Percentiles rank a stretch among this genome's conserved stretches.
Evolutionary conservation across 2,797 vertebrate genomes (phyloP).

Genomic region (Chelidonichthys spinosus): DNA sequence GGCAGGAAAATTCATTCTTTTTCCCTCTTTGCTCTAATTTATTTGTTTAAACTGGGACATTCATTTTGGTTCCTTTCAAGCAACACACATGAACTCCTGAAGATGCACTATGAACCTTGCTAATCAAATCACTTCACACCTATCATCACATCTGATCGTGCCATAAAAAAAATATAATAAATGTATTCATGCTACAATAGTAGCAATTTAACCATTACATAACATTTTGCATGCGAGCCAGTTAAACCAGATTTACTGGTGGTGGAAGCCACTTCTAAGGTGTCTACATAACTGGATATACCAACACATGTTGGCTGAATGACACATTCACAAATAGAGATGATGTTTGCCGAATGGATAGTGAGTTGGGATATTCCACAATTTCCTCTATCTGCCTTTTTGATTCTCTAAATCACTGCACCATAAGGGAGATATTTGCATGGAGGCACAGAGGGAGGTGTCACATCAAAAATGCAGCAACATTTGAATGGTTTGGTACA

Average conservation of each 20-base stretch:
- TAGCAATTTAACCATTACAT: slow-evolving; percentile 8
- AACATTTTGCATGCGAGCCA: slow-evolving; percentile 9
- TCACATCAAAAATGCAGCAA: neutral
- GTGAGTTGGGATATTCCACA: neutral
- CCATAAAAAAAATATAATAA: slow-evolving; percentile 8
- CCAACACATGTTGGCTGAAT: neutral
- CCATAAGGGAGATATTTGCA: neutral
- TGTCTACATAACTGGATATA: neutral
- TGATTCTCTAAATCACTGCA: slow-evolving; percentile 3
- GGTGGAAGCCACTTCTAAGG: neutral
- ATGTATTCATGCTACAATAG: neutral
- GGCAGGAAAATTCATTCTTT: neutral
- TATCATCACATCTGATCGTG: neutral
- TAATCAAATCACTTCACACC: slow-evolving; percentile 8
- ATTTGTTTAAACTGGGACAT: neutral
- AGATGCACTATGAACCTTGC: slow-evolving; percentile 26
- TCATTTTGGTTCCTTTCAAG: neutral
- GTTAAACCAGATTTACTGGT: slow-evolving; percentile 20
- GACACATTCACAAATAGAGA: neutral
- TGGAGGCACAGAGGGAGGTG: neutral
- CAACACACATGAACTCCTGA: neutral
- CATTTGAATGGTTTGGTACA: neutral
- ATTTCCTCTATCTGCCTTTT: neutral
- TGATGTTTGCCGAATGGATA: neutral
- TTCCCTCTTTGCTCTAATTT: neutral